Conservation (phyloP, 92 coral and sea anemone species). For the Chrysogorgia sp. region DNA sequence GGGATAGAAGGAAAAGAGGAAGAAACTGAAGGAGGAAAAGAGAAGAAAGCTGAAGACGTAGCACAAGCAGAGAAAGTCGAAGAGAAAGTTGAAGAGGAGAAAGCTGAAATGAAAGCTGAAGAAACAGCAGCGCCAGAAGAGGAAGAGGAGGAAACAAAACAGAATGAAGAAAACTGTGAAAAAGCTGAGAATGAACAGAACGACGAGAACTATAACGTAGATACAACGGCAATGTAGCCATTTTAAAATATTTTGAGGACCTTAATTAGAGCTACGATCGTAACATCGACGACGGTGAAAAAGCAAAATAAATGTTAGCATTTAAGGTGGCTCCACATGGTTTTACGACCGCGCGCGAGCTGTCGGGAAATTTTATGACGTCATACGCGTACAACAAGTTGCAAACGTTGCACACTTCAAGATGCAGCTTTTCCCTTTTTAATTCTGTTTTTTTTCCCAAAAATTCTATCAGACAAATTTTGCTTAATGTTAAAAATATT, state of each 20-base stretch:
- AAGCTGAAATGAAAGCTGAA: not conserved
- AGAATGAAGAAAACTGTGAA: not conserved
- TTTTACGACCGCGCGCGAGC: too few relatives aligned
- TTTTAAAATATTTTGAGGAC: not conserved
- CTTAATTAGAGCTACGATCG: not conserved
- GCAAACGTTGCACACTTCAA: too few relatives aligned
- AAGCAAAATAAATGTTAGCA: not conserved
- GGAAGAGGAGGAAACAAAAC: slow-evolving; percentile 1
- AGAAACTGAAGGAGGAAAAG: not conserved
- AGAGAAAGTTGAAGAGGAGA: not conserved
- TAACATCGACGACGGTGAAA: not conserved
- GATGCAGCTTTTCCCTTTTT: too few relatives aligned
- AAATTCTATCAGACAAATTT: too few relatives aligned
- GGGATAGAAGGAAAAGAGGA: not conserved
- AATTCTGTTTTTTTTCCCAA: too few relatives aligned
- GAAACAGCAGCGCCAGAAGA: not conserved
- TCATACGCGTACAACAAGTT: too few relatives aligned
- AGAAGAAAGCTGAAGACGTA: too few relatives aligned
- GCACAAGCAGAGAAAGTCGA: not conserved
- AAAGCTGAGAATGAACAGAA: not conserved
- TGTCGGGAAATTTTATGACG: too few relatives aligned
- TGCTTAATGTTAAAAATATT: too few relatives aligned
- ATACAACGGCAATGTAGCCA: not conserved
- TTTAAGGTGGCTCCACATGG: too few relatives aligned
- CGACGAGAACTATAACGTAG: not conserved